These are phyloP conservation scores for Pterobdella sp. DNA, from an alignment of 2,888 invertebrate species.

Conservation along the genomic window DNA sequence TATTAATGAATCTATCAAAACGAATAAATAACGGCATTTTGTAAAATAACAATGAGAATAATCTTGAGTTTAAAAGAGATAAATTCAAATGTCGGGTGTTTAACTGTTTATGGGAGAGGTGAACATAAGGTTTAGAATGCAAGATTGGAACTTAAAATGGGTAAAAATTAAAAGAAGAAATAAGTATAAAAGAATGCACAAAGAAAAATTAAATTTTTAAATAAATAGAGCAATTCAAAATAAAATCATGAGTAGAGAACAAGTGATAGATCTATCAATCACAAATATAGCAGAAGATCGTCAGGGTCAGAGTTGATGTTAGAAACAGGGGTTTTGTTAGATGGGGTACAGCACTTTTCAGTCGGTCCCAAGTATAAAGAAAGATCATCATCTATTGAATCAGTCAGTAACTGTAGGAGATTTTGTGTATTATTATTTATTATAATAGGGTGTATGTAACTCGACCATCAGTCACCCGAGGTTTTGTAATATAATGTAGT, in stretches of 20 bases:
- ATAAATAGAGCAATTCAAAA: background rate
- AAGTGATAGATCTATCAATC: background rate
- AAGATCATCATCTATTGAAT: constrained; percentile 29
- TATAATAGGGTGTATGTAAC: no score
- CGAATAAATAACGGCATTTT: background rate
- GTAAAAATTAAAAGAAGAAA: background rate
- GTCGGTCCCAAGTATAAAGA: constrained; percentile 27
- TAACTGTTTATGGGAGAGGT: background rate
- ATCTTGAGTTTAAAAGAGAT: constrained; percentile 9
- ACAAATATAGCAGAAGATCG: constrained; percentile 23
- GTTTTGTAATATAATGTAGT: no score
- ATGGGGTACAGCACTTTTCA: constrained; percentile 8
- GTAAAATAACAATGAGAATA: background rate
- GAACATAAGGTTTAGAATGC: background rate
- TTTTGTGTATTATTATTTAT: no score
- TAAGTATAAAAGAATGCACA: background rate
- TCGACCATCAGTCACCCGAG: no score
- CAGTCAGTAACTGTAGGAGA: constrained; percentile 25
- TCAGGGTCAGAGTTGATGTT: constrained; percentile 14
- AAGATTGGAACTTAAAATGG: background rate
- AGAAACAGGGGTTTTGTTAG: background rate
- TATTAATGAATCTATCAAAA: no score
- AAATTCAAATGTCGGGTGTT: constrained; percentile 5
- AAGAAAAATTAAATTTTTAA: background rate
- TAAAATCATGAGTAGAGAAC: background rate